Percentiles rank a stretch among this genome's conserved stretches.
Evolutionary conservation across 2,113 vertebrate species (phyloP).

Genomic region (Platysternon megacephalum): DNA sequence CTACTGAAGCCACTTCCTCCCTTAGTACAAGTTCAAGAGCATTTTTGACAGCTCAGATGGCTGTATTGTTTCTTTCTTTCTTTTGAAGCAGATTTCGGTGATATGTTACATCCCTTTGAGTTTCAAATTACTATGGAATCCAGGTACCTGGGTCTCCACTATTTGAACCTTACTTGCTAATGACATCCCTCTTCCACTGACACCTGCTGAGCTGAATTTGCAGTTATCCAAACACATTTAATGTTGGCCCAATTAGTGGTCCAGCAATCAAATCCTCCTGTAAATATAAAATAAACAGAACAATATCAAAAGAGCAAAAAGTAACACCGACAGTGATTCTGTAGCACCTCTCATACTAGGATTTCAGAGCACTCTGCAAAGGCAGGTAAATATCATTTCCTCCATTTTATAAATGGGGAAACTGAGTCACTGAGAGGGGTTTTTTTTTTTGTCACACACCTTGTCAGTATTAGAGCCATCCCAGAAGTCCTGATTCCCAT

Average conservation of each 20-base stretch:
- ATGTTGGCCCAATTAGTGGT: background rate
- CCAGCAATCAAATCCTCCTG: background rate
- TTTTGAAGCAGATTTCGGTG: background rate
- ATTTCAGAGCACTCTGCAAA: background rate
- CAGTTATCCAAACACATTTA: background rate
- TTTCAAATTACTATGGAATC: background rate
- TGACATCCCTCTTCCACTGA: background rate
- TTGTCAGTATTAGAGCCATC: background rate
- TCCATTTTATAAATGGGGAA: background rate
- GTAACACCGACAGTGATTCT: slow-evolving; percentile 7
- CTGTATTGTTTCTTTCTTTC: background rate
- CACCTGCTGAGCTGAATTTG: slow-evolving; percentile 44
- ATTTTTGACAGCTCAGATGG: background rate
- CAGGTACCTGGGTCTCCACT: background rate
- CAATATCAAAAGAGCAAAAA: slow-evolving; percentile 48
- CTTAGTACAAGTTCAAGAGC: background rate
- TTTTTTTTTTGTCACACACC: accelerated
- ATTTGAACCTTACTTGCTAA: background rate
- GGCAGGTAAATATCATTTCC: background rate
- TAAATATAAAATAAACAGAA: slow-evolving; percentile 62
- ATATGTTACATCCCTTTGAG: background rate
- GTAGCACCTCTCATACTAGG: background rate
- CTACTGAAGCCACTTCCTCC: background rate
- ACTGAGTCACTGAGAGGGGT: background rate
- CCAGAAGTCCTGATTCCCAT: background rate